These are phyloP conservation scores for Tragopan temminckii DNA, from an alignment of 2,797 vertebrate species.

Conservation along the genomic window DNA sequence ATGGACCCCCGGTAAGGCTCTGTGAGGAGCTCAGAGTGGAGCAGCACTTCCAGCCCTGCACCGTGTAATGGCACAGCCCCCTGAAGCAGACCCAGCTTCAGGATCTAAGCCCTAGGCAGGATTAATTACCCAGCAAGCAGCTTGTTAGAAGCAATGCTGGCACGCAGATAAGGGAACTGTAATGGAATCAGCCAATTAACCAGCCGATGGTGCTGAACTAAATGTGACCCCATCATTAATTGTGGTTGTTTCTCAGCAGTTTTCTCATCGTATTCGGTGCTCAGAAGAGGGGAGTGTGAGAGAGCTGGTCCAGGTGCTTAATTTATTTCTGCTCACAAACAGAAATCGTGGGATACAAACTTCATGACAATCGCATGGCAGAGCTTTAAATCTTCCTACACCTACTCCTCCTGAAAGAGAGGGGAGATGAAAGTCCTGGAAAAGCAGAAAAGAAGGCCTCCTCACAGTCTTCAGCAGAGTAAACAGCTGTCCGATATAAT, in stretches of 20 bases:
- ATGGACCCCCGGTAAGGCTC: neutral
- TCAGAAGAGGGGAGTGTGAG: conserved; percentile 11
- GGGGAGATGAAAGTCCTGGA: conserved; percentile 57
- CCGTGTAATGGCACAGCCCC: neutral
- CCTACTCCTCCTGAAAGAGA: conserved; percentile 33
- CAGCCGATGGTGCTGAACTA: conserved; percentile 81
- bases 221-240: conserved; percentile 80
- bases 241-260: conserved; percentile 79
- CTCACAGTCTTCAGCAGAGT: conserved; percentile 33
- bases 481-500: conserved; percentile 56
- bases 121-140: conserved; percentile 77
- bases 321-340: conserved; percentile 74
- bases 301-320: conserved; percentile 27
- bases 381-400: conserved; percentile 43
- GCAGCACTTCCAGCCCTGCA: neutral
- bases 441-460: conserved; percentile 37
- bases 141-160: conserved; percentile 77
- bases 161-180: conserved; percentile 73
- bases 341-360: conserved; percentile 49
- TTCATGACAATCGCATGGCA: conserved; percentile 52
- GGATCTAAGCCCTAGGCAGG: conserved; percentile 62
- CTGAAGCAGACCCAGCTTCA: conserved; percentile 40
- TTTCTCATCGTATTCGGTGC: conserved; percentile 74
- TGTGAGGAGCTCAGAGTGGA: neutral
- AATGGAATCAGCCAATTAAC: conserved; percentile 83